phyloP scores from a whole-genome alignment of 1,140 invertebrate species.

The Hycleus phaleratus region DNA sequence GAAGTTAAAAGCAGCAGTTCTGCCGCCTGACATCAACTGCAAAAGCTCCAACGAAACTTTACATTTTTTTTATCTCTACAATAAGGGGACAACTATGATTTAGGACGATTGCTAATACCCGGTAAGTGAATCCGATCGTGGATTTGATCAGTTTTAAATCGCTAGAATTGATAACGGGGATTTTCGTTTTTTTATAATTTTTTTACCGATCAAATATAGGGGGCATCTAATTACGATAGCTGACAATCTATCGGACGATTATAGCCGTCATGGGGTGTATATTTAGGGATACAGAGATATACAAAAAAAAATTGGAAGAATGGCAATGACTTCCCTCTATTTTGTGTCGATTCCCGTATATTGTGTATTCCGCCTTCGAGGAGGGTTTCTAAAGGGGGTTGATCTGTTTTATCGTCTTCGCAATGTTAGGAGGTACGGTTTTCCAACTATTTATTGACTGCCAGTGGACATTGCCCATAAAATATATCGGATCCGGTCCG shows the following conservation, averaged over 20 bases:
- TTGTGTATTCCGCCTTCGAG: constrained; percentile 23
- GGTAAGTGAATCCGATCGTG: constrained; percentile 41
- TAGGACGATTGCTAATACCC: constrained; percentile 40
- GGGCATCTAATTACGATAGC: constrained; percentile 21
- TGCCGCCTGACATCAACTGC: constrained; percentile 32
- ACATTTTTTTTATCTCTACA: no score
- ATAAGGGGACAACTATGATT: constrained; percentile 32
- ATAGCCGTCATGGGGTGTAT: not conserved
- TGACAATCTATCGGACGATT: constrained; percentile 14
- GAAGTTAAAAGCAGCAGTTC: constrained; percentile 26
- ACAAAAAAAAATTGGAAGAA: not conserved
- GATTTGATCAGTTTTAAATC: constrained; percentile 42
- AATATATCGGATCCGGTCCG: constrained; percentile 33
- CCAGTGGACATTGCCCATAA: constrained; percentile 36
- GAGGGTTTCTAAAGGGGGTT: constrained; percentile 5
- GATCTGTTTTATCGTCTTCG: constrained; percentile 7
- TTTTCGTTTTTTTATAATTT: no score
- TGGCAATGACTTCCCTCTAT: constrained; percentile 7
- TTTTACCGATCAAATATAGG: no score
- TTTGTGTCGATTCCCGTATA: not conserved
- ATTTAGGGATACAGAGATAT: no score
- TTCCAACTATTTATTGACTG: constrained; percentile 34
- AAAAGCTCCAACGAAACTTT: not conserved
- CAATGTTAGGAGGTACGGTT: constrained; percentile 11
- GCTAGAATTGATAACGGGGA: constrained; percentile 17